Conservation (phyloP, 2,797 vertebrate genomes). For the Neopelma chrysocephalum region DNA sequence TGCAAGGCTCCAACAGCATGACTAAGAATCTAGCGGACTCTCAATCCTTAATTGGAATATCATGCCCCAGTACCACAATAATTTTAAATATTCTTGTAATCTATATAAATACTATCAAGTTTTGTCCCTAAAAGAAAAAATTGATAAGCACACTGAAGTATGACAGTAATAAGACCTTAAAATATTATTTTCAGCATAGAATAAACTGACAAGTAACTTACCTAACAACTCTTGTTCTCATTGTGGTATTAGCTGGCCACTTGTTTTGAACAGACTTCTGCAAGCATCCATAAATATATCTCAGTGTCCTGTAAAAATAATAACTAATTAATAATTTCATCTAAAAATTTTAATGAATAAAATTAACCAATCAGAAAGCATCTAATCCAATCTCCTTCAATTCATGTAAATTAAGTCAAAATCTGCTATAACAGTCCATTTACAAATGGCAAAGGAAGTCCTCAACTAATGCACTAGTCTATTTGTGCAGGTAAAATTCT, state of each 20-base stretch:
- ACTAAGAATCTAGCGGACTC: background rate
- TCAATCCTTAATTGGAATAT: background rate
- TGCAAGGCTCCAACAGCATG: background rate
- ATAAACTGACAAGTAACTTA: slow-evolving; percentile 68
- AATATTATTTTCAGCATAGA: background rate
- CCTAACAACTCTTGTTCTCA: slow-evolving; percentile 98
- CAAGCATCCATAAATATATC: slow-evolving; percentile 96
- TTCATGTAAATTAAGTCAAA: slow-evolving; percentile 1
- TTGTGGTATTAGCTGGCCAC: slow-evolving; percentile 93
- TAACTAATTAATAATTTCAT: slow-evolving; percentile 13
- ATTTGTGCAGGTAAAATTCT: background rate
- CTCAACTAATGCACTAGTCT: background rate
- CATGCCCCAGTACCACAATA: background rate
- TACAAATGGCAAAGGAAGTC: background rate
- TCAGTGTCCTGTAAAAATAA: slow-evolving; percentile 85
- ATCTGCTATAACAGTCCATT: background rate
- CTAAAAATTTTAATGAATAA: background rate
- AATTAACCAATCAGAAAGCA: background rate
- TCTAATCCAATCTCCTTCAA: background rate
- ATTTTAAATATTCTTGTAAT: background rate
- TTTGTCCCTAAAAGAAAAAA: background rate
- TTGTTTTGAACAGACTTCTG: slow-evolving; percentile 96
- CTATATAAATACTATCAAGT: background rate
- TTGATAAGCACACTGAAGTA: background rate
- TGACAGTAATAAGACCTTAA: background rate